Base-by-base conservation (phyloP, 2,888 invertebrate genomes). In the Plagodis pulveraria region DNA sequence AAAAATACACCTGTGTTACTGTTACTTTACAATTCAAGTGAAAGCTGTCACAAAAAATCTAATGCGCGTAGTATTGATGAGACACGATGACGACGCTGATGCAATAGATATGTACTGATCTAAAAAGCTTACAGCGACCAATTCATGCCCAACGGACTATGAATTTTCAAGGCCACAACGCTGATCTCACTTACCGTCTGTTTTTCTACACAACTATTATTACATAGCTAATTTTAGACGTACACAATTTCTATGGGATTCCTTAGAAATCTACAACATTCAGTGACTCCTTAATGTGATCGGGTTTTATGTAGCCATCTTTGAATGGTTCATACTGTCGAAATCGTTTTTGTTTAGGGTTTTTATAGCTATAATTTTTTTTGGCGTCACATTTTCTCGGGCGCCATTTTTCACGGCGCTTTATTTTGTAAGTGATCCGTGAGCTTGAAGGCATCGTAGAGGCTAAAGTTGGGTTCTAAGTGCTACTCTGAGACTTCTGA, bases 141-240 rank as follows among this genome's bases (percentile, higher is more conserved):
- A 84, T 88, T 78, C 83, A 78, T 80, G 72, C 71, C 72, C 71
- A 75, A 68, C 71, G 77, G 75, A 78, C 73, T 74, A 77, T 73
- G 71, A 41, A 56, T 72, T 73, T 67, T 74, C 88, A 91, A 91
- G 91, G 91, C 74, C 86, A 71, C 62, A 83, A 77, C 48, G 60
- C 60, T 91, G 91, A 91, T 89, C 89, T 91, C 91, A 91, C 86
- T 84, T 74, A 62, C 76, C 74, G 81, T 78, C 81, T 86, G 58
- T 78, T 89, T 88, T 87, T 84, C n/a, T 84, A 77, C 78, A 78
- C 67, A 73, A 66, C 1, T 69, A 77, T 70, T 83, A 80, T 83
- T 75, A 87, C 67, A 66, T 73, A 75, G 74, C 82, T 67, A 74
- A 66, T 74, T 89, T 77, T 53, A 80, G 74, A 79, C 62, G 78